A percentile compares a stretch with the other conserved stretches of the same genome.
Evolutionary conservation across 1,140 invertebrate genomes (phyloP).

Genomic region (Lordiphosa mommai): DNA sequence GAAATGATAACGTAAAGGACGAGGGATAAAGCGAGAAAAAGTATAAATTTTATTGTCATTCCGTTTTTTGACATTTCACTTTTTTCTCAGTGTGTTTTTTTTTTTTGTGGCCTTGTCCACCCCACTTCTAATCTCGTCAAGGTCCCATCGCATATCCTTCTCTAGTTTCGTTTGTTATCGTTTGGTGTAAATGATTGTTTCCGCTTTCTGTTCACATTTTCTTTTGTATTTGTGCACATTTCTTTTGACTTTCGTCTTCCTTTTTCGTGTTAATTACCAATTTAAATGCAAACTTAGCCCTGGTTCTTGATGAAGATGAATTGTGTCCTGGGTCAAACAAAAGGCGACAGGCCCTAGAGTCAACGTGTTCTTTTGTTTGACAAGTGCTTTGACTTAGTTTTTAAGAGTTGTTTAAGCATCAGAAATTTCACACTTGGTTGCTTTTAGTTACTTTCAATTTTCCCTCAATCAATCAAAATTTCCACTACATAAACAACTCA

Average conservation of each 20-base stretch:
- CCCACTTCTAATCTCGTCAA: slow-evolving; percentile 6
- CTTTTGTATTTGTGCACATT: slow-evolving; percentile 43
- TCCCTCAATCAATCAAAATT: slow-evolving; percentile 63
- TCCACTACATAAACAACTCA: slow-evolving; percentile 66
- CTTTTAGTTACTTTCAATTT: slow-evolving; percentile 46
- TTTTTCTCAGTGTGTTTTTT: slow-evolving; percentile 3
- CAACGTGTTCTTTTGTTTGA: slow-evolving; percentile 43
- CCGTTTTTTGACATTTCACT: slow-evolving; percentile 27
- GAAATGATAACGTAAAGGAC: slow-evolving; percentile 55
- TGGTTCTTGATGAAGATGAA: slow-evolving; percentile 63
- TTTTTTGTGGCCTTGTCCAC: not conserved
- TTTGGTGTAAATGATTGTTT: slow-evolving; percentile 49
- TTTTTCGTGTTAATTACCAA: slow-evolving; percentile 67
- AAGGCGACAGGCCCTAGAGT: too few species aligned
- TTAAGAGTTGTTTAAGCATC: slow-evolving; percentile 18
- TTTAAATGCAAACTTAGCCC: slow-evolving; percentile 72
- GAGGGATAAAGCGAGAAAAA: slow-evolving; percentile 6
- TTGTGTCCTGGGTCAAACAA: slow-evolving; percentile 47
- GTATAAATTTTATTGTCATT: slow-evolving; percentile 53
- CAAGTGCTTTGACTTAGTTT: slow-evolving; percentile 10
- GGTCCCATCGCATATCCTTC: not conserved
- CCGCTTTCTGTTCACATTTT: slow-evolving; percentile 22
- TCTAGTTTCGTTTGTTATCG: not conserved
- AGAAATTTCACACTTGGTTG: not conserved
- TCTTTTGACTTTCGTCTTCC: slow-evolving; percentile 50